A percentile compares a stretch with the other conserved stretches of the same genome.
Evolutionary conservation across 37 sponge, comb jelly and placozoan genomes (phyloP).

Genomic region (Eunapius fragilis): DNA sequence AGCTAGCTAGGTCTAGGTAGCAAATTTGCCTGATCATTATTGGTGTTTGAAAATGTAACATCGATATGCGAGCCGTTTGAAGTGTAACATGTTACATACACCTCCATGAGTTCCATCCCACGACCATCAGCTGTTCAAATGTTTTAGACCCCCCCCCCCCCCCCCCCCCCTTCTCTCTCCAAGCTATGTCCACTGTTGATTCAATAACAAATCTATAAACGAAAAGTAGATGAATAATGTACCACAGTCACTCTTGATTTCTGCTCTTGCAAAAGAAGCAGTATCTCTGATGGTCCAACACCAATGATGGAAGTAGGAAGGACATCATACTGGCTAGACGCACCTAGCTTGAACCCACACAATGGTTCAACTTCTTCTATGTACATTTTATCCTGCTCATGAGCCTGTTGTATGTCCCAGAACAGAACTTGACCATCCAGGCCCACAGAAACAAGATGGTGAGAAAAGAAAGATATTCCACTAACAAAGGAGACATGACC

Average conservation of each 20-base stretch:
- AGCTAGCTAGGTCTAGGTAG: too few relatives aligned
- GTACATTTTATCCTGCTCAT: background rate
- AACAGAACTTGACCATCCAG: slow-evolving; percentile 57
- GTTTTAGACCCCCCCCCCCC: too few relatives aligned
- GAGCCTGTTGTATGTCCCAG: slow-evolving; percentile 15
- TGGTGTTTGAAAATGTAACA: too few relatives aligned
- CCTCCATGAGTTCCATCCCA: too few relatives aligned
- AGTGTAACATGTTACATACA: too few relatives aligned
- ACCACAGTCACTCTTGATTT: background rate
- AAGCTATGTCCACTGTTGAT: background rate
- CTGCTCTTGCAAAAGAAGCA: background rate
- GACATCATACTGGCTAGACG: slow-evolving; percentile 5
- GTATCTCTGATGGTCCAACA: background rate
- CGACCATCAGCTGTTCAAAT: too few relatives aligned
- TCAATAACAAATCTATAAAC: background rate
- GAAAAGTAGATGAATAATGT: background rate
- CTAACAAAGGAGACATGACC: slow-evolving; percentile 17
- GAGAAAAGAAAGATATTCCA: background rate
- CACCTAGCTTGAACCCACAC: slow-evolving; percentile 55
- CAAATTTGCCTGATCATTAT: too few relatives aligned
- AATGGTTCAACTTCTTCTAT: slow-evolving; percentile 32
- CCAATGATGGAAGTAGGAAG: background rate
- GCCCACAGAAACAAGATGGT: slow-evolving; percentile 37
- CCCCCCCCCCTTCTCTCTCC: background rate
- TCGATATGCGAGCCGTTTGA: too few relatives aligned